Evolutionary conservation across 2,113 vertebrate species (phyloP), one percentile per base, ranked within the genome.

Genomic region (Conger conger): DNA sequence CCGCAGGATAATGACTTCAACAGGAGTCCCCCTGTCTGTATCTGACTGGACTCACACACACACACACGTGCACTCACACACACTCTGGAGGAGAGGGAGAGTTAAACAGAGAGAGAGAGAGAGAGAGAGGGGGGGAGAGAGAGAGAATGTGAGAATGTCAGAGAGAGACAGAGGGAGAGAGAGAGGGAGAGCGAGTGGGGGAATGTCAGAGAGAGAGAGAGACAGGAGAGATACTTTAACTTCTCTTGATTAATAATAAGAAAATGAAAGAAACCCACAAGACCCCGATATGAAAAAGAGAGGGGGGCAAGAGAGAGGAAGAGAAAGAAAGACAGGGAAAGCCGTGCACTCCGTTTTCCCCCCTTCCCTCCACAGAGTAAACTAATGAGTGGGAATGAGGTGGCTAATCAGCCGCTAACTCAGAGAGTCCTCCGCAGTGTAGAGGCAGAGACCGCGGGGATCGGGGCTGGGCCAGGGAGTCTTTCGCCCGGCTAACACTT

Each of bases 311-410:
- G 83, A 84, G 79, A 82, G 82, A 86, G 37, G 27, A 18, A 73
- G 82, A 42, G 40, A 42, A 42, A 42, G 40, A 42, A 42, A 60
- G 83, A 84, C 76, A 82, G 84, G 85, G 37, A 37, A 33, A 73
- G 82, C 68, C 50, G n/a, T 80, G 5, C 73, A 35, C 73, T 76
- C 73, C 33, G 11, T 76, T 35, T 76, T 35, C 73, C 35, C 33
- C 76, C 33, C n/a, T 45, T 9, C 78, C 13, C 27, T 68, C 81
- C 79, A n/a, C 57, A 76, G 82, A 83, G 84, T 87, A 85, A 79
- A 80, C 88, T 87, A 89, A 91, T 89, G 87, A 88, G 2, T 38
- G 63, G 84, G 84, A 86, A 81, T 68, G 54, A 86, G 86, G 77
- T 35, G 80, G 83, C 88, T 87, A 89, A 87, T 89, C 85, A 87